Base-by-base conservation (phyloP, 2,888 invertebrate species). In the Tachina fera region DNA sequence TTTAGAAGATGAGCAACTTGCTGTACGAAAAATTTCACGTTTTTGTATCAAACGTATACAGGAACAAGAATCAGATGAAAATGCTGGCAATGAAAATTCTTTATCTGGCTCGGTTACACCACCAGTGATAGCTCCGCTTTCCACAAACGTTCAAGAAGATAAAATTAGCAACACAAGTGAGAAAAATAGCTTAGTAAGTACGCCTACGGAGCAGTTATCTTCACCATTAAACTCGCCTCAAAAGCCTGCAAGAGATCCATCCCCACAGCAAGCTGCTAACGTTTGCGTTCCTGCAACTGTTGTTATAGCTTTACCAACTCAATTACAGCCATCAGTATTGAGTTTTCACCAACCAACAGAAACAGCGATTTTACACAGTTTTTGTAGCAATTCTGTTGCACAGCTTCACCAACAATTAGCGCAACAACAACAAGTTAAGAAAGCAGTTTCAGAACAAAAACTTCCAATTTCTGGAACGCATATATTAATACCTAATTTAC, bases 1-100 rank as follows among this genome's bases (percentile, higher is more conserved):
- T n/a, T 45, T 81, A 8, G 91, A 91, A 19, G 88, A 91, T 9
- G 77, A 53, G 1, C 49, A 80, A 13, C 86, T 71, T 0, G 89
- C 87, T 63, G 88, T 90, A 2, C 88, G 91, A 0, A 91, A 91
- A 86, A 88, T 91, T 67, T 91, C 91, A 4, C 88, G 91, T 3
- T 91, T 91, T 41, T 91, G 91, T 74, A 91, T 91, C 0, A 91
- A 91, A 68, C 90, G 89, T 19, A 91, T 91, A 9, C 89, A 89
- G 63, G 91, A 91, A 68, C 89, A 90, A 76, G 90, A 88, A 58
- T 63, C 88, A 14, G 43, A 31, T 13, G 79, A 67, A 78, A 75
- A 70, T 14, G 16, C 5, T 9, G 16, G 22, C 41, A 77, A 58
- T 61, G 70, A 70, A 61, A 75, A 47, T 13, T 16, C 68, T 10